Evolutionary conservation across 2,888 invertebrate species (phyloP), one percentile per base, ranked within the genome.

Genomic region (Falcaria lacertinaria): DNA sequence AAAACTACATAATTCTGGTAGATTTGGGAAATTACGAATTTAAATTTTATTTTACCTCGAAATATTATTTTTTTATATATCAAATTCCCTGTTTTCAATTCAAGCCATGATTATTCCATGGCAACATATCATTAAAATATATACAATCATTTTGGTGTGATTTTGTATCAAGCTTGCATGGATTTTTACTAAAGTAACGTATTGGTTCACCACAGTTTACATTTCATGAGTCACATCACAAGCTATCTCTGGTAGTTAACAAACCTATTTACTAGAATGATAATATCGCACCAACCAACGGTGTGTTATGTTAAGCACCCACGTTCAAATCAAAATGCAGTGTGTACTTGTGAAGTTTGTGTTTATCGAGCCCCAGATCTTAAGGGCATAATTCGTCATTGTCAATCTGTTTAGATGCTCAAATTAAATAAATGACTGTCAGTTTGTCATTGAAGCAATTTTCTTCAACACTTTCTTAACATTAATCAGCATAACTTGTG

Each of bases 321-420:
- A 80, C 74, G 72, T 66, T 61, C 64, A 57, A 68, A 67, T 68
- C 66, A 66, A 74, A 74, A 71, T 73, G 68, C 64, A 67, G 50
- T 48, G 58, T 64, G 63, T 63, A 50, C 57, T 76, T 69, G 58
- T 63, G 63, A 62, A 50, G 57, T 76, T 69, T 69, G 59, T 60
- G 54, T 47, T 40, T 44, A 54, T 59, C 50, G 45, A 56, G 64
- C 57, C 59, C 67, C 53, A 59, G 59, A 62, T 45, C 55, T 70
- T 63, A 67, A 75, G 75, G 77, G 77, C 81, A 81, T 71, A 76
- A 82, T 85, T 73, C 69, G 68, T 87, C 85, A 80, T 73, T 83
- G 84, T 83, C 85, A 79, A 78, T 76, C 74, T 67, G 50, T 73
- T 69, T 64, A 64, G 72, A 74, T 72, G 69, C 66, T 69, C 74